Percentiles rank a stretch among this genome's conserved stretches.
phyloP scores from a whole-genome alignment of 2,113 vertebrate genomes.

The Columba janthina region DNA sequence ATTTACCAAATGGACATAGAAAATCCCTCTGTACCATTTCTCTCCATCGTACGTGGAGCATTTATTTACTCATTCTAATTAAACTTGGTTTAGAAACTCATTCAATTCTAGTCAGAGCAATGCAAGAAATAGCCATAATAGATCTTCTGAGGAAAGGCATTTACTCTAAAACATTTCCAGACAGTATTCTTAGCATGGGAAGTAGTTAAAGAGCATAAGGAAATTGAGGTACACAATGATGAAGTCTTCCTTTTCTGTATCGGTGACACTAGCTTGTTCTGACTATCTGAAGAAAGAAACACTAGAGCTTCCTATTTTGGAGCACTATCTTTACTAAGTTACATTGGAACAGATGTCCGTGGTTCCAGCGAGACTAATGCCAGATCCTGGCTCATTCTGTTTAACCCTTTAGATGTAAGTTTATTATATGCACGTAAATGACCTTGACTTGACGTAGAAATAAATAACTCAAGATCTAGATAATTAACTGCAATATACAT shows the following conservation, averaged over 20 bases:
- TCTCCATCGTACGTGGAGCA: background rate
- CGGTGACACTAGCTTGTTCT: background rate
- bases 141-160: background rate
- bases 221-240: background rate
- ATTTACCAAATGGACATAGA: background rate
- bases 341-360: background rate
- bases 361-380: background rate
- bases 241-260: background rate
- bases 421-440: background rate
- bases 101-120: background rate
- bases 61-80: background rate
- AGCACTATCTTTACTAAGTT: background rate
- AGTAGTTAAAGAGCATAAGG: background rate
- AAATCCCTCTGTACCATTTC: background rate
- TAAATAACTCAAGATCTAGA: constrained; percentile 16
- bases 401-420: background rate
- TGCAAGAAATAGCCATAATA: background rate
- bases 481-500: background rate
- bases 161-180: background rate
- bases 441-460: background rate
- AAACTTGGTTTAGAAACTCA: background rate
- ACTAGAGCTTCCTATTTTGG: background rate
- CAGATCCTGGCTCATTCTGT: background rate
- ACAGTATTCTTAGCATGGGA: background rate
- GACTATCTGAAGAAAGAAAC: background rate